Base-by-base conservation (phyloP, 1,140 invertebrate genomes). In the Drosophila serrata region DNA sequence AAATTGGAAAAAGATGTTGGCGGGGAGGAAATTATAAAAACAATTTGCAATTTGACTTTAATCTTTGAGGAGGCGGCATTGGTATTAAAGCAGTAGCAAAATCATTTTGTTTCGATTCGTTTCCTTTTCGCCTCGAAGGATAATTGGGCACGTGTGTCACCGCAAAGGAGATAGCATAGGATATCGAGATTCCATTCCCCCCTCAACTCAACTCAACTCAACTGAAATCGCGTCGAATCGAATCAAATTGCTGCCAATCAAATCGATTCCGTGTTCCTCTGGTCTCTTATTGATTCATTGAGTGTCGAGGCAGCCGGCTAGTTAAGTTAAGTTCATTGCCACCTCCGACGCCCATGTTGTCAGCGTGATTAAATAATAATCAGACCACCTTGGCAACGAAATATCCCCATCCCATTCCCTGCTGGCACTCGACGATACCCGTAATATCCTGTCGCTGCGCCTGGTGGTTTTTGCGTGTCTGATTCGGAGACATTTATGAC, bases 401-500 rank as follows among this genome's bases (percentile, higher is more conserved):
- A n/a, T n/a, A n/a, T n/a, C n/a, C n/a, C n/a, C 31, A 19, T n/a
- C 37, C 29, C 49, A n/a, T 17, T n/a, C n/a, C 48, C 48, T 49
- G 48, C n/a, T 9, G 48, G 13, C 29, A 35, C 43, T 45, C 53
- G 49, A 45, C 55, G 55, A 67, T 64, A 49, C 29, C 24, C 37
- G 19, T 51, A 31, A 42, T 75, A 57, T 59, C 39, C 42, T 65
- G 63, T 37, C 46, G 13, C 49, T 22, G 51, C 29, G 37, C n/a
- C 45, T 13, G 46, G 29, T 43, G 42, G 39, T 58, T 69, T 70
- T 75, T 84, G 85, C 85, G 85, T 88, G 84, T 67, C 59, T 84
- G 82, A 80, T 69, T 82, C 65, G 31, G 74, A 85, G 77, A 79
- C 87, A 88, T 90, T 88, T 85, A 90, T 90, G 85, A 88, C 81